phyloP scores from a whole-genome alignment of 92 coral and sea anemone species.

The Anthopleura xanthogrammica region DNA sequence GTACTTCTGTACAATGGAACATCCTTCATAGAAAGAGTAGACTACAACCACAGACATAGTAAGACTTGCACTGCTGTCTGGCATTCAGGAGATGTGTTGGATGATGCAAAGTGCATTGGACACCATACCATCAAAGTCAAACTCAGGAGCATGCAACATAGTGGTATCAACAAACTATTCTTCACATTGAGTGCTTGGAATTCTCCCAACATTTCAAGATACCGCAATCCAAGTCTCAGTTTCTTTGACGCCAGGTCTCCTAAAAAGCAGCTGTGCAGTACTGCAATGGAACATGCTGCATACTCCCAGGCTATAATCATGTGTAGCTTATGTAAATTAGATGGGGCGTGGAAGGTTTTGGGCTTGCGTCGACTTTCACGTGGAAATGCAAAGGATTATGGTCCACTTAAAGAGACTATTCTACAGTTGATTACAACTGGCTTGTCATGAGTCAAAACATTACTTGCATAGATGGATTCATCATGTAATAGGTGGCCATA shows the following conservation, averaged over 20 bases:
- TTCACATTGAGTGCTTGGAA: constrained; percentile 91
- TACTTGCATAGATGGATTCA: background rate
- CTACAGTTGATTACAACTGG: constrained; percentile 50
- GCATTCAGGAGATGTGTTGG: constrained; percentile 94
- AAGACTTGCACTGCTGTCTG: constrained; percentile 45
- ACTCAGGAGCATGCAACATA: constrained; percentile 66
- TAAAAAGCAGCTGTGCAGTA: constrained; percentile 82
- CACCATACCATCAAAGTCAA: constrained; percentile 81
- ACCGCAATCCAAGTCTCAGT: constrained; percentile 75
- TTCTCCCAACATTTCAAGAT: constrained; percentile 87
- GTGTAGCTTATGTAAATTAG: constrained; percentile 81
- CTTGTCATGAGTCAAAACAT: constrained; percentile 22
- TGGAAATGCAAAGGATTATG: constrained; percentile 80
- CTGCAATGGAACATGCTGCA: constrained; percentile 83
- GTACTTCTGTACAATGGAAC: constrained; percentile 76
- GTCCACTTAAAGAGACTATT: constrained; percentile 59
- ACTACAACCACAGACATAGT: constrained; percentile 16
- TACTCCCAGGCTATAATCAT: constrained; percentile 92
- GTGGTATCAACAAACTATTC: constrained; percentile 72
- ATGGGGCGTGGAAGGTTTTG: constrained; percentile 82
- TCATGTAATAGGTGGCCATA: no score
- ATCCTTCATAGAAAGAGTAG: constrained; percentile 55
- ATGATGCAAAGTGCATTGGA: constrained; percentile 42
- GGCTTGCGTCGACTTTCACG: constrained; percentile 70
- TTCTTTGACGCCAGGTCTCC: constrained; percentile 86